Evolutionary conservation across 2,888 invertebrate genomes (phyloP).

Genomic region (Acheta domesticus): DNA sequence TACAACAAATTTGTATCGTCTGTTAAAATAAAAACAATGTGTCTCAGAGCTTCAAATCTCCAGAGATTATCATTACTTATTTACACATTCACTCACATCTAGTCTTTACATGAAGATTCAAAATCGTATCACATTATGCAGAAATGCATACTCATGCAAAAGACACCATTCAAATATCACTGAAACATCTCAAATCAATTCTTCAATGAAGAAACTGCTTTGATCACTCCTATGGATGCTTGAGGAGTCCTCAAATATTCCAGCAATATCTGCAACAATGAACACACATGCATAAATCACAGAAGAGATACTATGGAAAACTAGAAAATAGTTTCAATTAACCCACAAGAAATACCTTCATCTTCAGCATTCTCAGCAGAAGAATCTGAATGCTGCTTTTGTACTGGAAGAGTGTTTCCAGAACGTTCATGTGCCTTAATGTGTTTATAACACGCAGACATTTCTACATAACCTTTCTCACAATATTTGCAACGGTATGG

Average conservation of each 20-base stretch:
- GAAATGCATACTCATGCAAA: too few relatives aligned
- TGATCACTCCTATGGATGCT: background rate
- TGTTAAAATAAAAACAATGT: too few relatives aligned
- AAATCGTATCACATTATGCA: too few relatives aligned
- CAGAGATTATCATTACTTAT: too few relatives aligned
- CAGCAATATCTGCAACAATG: background rate
- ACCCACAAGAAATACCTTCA: background rate
- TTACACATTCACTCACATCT: too few relatives aligned
- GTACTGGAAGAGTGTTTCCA: background rate
- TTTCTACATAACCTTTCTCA: conserved; percentile 38
- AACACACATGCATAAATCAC: background rate
- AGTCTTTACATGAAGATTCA: too few relatives aligned
- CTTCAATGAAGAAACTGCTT: background rate
- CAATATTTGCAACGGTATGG: conserved; percentile 46
- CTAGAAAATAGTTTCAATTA: background rate
- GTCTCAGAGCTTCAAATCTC: too few relatives aligned
- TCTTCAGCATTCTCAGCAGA: background rate
- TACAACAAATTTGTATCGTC: too few relatives aligned
- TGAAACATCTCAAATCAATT: background rate
- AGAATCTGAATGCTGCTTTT: background rate
- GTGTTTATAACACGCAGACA: conserved; percentile 38
- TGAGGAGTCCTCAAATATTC: background rate
- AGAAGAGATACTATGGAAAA: background rate
- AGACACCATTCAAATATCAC: too few relatives aligned
- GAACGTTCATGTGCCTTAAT: conserved; percentile 34